A percentile compares a stretch with the other conserved stretches of the same genome.
Conservation (phyloP, 2,113 vertebrate genomes). For the Rhinogobius similis region DNA sequence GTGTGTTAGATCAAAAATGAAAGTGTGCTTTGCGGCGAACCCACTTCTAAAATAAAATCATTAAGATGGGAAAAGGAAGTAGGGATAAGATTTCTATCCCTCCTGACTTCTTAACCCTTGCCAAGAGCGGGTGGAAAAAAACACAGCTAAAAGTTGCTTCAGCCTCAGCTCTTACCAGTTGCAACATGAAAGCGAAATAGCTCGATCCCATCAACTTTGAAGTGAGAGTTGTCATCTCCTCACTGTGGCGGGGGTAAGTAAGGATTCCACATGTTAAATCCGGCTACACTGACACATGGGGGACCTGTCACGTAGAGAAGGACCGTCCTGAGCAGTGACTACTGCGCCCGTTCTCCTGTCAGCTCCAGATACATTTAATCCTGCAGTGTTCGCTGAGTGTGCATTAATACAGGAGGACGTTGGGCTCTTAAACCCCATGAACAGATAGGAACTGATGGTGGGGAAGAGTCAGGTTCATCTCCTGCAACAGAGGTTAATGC, state of each 20-base stretch:
- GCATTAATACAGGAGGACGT: conserved; percentile 62
- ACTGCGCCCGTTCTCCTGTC: conserved; percentile 27
- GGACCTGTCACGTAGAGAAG: conserved; percentile 48
- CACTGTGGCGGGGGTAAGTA: conserved; percentile 9
- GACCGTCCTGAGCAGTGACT: conserved; percentile 29
- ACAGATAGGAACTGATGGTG: conserved; percentile 37
- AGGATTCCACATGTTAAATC: conserved; percentile 53
- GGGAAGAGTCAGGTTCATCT: conserved; percentile 9
- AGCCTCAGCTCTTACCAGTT: conserved; percentile 48
- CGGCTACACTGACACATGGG: conserved; percentile 20
- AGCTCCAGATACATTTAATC: neutral
- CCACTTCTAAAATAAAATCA: conserved; percentile 29
- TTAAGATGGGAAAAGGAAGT: conserved; percentile 52
- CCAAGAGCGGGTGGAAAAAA: conserved; percentile 51
- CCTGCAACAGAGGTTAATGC: neutral
- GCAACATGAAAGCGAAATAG: conserved; percentile 72
- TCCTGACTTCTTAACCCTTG: conserved; percentile 54
- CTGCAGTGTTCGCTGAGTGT: conserved; percentile 36
- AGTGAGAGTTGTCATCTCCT: conserved; percentile 70
- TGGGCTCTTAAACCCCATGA: conserved; percentile 30
- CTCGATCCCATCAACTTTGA: conserved; percentile 72
- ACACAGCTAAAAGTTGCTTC: conserved; percentile 45
- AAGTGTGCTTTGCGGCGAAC: conserved; percentile 6
- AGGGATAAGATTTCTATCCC: conserved; percentile 57
- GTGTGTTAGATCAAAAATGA: neutral